These are phyloP conservation scores for Beris morrisii DNA, from an alignment of 2,888 invertebrate species.

Conservation along the genomic window DNA sequence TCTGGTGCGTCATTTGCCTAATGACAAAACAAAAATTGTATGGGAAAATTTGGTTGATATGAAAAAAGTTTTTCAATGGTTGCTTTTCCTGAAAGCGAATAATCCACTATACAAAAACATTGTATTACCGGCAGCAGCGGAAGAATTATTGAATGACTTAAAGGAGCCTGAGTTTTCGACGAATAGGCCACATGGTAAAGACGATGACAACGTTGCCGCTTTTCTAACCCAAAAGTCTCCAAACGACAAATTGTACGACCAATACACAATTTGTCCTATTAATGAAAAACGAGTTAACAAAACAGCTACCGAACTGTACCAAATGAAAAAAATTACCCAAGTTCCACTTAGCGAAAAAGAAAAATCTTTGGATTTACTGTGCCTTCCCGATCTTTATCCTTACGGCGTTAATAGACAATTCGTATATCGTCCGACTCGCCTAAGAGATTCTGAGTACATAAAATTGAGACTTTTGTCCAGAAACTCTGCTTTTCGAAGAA, in stretches of 20 bases:
- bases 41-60: slow-evolving; percentile 47
- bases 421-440: slow-evolving; percentile 33
- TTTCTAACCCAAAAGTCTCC: slow-evolving; percentile 17
- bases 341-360: slow-evolving; percentile 40
- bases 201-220: background rate
- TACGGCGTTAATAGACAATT: slow-evolving; percentile 38
- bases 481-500: slow-evolving; percentile 43
- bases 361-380: slow-evolving; percentile 40
- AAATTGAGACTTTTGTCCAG: slow-evolving; percentile 42
- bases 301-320: slow-evolving; percentile 40
- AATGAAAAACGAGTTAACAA: slow-evolving; percentile 41
- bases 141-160: slow-evolving; percentile 24
- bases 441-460: slow-evolving; percentile 40
- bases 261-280: slow-evolving; percentile 34
- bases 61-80: slow-evolving; percentile 44
- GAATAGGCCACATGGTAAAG: background rate
- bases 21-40: slow-evolving; percentile 40
- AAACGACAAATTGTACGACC: slow-evolving; percentile 36
- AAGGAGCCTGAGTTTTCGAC: background rate
- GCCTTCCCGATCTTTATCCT: slow-evolving; percentile 42
- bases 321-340: slow-evolving; percentile 41
- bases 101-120: slow-evolving; percentile 45
- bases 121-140: slow-evolving; percentile 39
- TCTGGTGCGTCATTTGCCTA: slow-evolving; percentile 45
- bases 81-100: slow-evolving; percentile 45